Percentiles rank a stretch among this genome's conserved stretches.
Evolutionary conservation across 2,888 invertebrate genomes (phyloP).

Genomic region (Apomyelois bistriatella): DNA sequence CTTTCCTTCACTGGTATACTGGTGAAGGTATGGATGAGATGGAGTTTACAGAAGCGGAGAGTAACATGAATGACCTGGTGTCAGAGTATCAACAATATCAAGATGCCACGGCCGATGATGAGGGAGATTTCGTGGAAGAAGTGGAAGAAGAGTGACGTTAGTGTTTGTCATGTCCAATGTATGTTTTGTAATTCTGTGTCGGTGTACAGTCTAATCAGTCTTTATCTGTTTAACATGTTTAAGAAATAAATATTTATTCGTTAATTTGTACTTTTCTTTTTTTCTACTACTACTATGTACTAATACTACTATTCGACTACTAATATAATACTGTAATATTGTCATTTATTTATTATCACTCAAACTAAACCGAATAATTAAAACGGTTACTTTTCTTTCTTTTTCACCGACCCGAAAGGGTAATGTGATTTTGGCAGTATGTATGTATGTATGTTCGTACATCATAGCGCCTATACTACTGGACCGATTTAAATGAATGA

Average conservation of each 20-base stretch:
- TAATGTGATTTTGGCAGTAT: too few species aligned
- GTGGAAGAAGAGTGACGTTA: constrained; percentile 27
- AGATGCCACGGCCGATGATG: constrained; percentile 90
- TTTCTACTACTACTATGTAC: neutral
- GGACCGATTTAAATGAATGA: too few species aligned
- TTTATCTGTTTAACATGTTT: constrained; percentile 95
- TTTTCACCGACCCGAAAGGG: too few species aligned
- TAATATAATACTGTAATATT: too few species aligned
- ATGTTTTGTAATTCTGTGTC: constrained; percentile 79
- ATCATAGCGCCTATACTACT: too few species aligned
- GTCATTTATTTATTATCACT: too few species aligned
- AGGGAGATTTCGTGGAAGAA: constrained; percentile 85
- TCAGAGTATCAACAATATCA: constrained; percentile 94
- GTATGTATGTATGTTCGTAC: too few species aligned
- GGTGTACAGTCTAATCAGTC: constrained; percentile 96
- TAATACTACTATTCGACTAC: too few species aligned
- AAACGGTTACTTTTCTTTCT: too few species aligned
- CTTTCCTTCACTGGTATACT: constrained; percentile 97
- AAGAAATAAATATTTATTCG: constrained; percentile 77
- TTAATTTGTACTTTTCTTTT: neutral
- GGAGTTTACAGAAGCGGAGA: constrained; percentile 96
- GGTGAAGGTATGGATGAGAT: constrained; percentile 96
- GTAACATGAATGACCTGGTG: constrained; percentile 92
- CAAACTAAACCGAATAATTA: too few species aligned
- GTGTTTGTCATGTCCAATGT: constrained; percentile 7